Evolutionary conservation across 2,113 vertebrate species (phyloP).

Genomic region (Paracanthobrama guichenoti): DNA sequence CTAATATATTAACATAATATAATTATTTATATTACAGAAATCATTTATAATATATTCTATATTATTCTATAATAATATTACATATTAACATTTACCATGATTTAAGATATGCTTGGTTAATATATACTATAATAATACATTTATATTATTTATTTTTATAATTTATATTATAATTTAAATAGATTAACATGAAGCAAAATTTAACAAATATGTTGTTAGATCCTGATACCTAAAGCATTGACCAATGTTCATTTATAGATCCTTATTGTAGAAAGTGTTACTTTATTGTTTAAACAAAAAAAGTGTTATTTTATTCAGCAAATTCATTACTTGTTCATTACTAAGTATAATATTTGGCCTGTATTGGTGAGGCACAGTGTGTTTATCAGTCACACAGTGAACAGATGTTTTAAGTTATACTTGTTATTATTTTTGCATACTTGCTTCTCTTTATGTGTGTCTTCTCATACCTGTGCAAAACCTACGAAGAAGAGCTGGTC

Average conservation of each 20-base stretch:
- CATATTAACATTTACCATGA: neutral
- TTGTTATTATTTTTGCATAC: neutral
- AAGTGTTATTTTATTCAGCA: neutral
- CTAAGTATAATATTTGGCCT: neutral
- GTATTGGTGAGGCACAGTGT: neutral
- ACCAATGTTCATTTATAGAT: neutral
- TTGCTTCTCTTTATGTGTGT: neutral
- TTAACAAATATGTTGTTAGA: neutral
- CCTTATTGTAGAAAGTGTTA: neutral
- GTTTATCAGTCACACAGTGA: neutral
- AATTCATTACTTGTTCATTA: neutral
- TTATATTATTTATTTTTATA: neutral
- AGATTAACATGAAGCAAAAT: neutral
- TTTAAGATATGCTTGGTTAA: too few species aligned
- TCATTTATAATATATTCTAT: neutral
- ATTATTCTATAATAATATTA: neutral
- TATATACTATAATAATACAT: too few species aligned
- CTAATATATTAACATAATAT: neutral
- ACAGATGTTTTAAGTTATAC: neutral
- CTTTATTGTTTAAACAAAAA: neutral
- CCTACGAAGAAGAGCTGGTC: slow-evolving; percentile 98
- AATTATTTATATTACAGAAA: neutral
- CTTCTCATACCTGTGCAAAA: slow-evolving; percentile 88
- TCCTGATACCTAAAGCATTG: neutral
- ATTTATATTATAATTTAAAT: neutral